These are phyloP conservation scores for Malthinus flaveolus DNA, from an alignment of 2,888 invertebrate species.

Conservation along the genomic window DNA sequence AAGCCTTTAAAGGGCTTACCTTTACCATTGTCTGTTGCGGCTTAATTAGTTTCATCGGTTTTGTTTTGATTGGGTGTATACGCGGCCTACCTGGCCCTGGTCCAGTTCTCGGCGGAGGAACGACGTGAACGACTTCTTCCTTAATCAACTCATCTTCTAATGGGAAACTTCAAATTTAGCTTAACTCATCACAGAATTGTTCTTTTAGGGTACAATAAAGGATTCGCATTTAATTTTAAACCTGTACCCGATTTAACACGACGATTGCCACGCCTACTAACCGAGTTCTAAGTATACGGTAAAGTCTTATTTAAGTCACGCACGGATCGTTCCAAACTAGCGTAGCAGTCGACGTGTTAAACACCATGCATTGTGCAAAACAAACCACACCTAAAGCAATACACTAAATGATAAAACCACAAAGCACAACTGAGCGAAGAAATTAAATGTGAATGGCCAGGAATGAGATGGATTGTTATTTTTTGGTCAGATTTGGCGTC, in stretches of 20 bases:
- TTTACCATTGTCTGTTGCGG: slow-evolving; percentile 32
- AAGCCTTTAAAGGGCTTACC: slow-evolving; percentile 29
- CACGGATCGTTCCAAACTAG: no score
- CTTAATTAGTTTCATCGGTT: slow-evolving; percentile 46
- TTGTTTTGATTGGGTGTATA: slow-evolving; percentile 50
- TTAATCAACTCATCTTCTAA: slow-evolving; percentile 42
- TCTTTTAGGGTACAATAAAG: background rate
- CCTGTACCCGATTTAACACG: no score
- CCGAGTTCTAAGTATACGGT: no score
- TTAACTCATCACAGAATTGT: slow-evolving; percentile 2
- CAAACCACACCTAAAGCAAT: background rate
- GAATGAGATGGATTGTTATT: slow-evolving; percentile 1
- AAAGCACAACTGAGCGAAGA: no score
- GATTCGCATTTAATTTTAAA: background rate
- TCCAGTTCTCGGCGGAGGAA: slow-evolving; percentile 35
- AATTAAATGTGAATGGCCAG: no score
- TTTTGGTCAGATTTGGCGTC: slow-evolving; percentile 45
- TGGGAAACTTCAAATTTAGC: slow-evolving; percentile 42
- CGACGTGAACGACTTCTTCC: slow-evolving; percentile 41
- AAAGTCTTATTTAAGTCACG: no score
- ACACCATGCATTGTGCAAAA: slow-evolving; percentile 14
- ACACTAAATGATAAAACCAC: no score
- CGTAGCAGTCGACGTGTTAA: no score
- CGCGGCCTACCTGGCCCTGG: slow-evolving; percentile 50
- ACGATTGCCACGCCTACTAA: no score